A percentile compares a stretch with the other conserved stretches of the same genome.
Conservation (phyloP, 2,113 vertebrate species). For the Tetrao urogallus region DNA sequence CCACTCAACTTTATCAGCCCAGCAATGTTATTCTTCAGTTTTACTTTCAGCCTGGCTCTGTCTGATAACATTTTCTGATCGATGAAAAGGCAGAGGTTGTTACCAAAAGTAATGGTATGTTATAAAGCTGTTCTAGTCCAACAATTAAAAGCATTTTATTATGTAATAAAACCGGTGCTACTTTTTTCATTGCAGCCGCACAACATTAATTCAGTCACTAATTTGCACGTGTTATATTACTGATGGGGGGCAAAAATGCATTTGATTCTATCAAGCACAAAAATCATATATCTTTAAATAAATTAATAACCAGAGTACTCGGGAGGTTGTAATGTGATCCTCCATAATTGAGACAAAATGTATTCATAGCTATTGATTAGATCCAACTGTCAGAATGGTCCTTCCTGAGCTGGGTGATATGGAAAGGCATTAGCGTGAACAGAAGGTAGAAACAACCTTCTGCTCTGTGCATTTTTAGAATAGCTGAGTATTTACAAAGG, state of each 20-base stretch:
- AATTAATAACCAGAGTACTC: conserved; percentile 25
- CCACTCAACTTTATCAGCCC: neutral
- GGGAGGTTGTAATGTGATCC: neutral
- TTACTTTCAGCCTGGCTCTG: conserved; percentile 67
- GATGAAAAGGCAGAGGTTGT: conserved; percentile 64
- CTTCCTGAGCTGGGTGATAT: neutral
- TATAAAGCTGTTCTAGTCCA: conserved; percentile 74
- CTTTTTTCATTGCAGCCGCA: conserved; percentile 55
- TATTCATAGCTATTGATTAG: neutral
- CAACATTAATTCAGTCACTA: conserved; percentile 73
- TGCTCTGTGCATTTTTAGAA: neutral
- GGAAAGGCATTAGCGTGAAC: neutral
- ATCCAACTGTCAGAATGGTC: neutral
- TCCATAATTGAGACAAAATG: conserved; percentile 41
- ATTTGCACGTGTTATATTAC: conserved; percentile 69
- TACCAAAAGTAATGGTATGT: conserved; percentile 72
- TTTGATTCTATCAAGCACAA: conserved; percentile 53
- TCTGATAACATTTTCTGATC: conserved; percentile 73
- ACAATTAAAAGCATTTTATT: conserved; percentile 80
- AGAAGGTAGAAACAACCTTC: neutral
- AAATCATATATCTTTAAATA: neutral
- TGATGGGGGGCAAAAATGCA: conserved; percentile 30
- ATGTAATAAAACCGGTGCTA: conserved; percentile 63
- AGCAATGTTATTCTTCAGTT: conserved; percentile 55
- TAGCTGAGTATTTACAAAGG: neutral